These are phyloP conservation scores for Zosterops pallidus DNA, from an alignment of 2,113 vertebrate species.

Conservation along the genomic window DNA sequence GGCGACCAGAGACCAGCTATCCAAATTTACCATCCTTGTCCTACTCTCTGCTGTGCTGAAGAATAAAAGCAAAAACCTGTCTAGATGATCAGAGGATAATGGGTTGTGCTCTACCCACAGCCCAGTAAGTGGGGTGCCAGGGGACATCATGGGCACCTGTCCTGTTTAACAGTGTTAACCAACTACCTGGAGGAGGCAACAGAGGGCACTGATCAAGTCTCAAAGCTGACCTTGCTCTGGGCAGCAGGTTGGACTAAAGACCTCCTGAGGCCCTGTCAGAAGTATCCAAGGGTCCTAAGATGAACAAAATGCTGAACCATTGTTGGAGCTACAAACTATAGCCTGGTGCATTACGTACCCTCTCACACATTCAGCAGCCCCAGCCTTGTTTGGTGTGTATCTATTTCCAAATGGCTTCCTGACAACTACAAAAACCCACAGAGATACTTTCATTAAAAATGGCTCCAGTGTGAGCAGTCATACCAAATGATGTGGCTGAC, in stretches of 20 bases:
- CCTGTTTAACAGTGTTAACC: background rate
- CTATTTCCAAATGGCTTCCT: background rate
- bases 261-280: background rate
- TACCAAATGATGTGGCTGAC: background rate
- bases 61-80: background rate
- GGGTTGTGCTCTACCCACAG: background rate
- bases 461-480: background rate
- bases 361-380: background rate
- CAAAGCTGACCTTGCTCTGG: background rate
- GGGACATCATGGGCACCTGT: background rate
- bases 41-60: background rate
- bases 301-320: background rate
- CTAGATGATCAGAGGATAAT: background rate
- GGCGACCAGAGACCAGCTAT: background rate
- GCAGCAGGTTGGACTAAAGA: background rate
- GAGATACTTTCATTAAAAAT: background rate
- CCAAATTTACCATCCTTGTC: background rate
- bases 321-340: background rate
- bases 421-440: fast-evolving
- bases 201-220: background rate
- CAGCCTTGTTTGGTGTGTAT: background rate
- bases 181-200: background rate
- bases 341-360: background rate
- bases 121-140: no score
- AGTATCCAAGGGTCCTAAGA: background rate